These are phyloP conservation scores for Margaritifera margaritifera DNA, from an alignment of 2,888 invertebrate genomes.

Conservation along the genomic window DNA sequence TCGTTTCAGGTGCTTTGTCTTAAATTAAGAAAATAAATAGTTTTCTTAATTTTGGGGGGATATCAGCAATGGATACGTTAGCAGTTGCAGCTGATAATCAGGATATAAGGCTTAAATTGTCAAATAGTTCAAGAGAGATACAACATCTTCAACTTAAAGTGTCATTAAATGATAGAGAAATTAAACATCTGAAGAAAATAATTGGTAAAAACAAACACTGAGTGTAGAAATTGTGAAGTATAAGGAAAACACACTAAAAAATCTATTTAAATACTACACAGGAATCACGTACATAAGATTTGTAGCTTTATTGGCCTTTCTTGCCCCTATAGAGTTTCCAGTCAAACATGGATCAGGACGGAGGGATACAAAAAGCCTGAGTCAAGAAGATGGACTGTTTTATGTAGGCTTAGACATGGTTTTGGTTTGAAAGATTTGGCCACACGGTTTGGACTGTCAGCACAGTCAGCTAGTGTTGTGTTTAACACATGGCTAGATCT, in stretches of 20 bases:
- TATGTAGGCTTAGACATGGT: no score
- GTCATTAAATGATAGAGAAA: background rate
- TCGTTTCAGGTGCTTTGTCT: constrained; percentile 5
- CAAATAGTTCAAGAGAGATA: no score
- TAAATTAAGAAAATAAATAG: background rate
- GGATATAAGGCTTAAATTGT: no score
- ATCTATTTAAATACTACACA: constrained; percentile 6
- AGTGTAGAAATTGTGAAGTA: background rate
- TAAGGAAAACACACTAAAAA: background rate
- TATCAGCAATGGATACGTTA: no score
- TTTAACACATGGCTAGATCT: constrained; percentile 16
- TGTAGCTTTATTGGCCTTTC: constrained; percentile 3
- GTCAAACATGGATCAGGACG: no score
- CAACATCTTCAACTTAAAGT: no score
- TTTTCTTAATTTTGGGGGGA: background rate
- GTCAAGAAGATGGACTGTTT: constrained; percentile 1
- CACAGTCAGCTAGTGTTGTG: constrained; percentile 10
- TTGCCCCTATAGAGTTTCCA: background rate
- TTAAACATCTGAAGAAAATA: background rate
- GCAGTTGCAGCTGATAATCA: background rate
- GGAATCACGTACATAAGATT: constrained; percentile 5
- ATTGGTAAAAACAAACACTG: constrained; percentile 1
- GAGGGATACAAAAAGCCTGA: no score
- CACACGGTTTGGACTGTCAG: constrained; percentile 5
- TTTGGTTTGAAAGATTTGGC: constrained; percentile 19